Base-by-base conservation (phyloP, 2,888 invertebrate genomes). In the Agriopis aurantiaria region DNA sequence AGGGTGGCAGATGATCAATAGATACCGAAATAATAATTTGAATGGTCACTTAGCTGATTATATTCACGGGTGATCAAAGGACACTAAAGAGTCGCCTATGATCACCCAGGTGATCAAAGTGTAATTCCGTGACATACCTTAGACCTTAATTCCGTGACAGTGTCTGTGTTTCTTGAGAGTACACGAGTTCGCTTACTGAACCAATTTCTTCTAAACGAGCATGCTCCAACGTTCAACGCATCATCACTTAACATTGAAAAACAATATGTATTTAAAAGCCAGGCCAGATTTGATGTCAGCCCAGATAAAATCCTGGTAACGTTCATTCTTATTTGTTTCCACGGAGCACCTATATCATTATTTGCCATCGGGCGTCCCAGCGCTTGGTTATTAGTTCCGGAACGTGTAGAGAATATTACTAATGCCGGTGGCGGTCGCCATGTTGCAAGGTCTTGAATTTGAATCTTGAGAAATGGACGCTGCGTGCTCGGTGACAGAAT, bases 371-470 rank as follows among this genome's bases (percentile, higher is more conserved):
- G 69, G 57, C 66, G 67, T 65, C 58, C 46, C 68, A 59, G 14
- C 71, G 49, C 77, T 74, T 33, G 72, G 73, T 80, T 80, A 81
- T 79, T 80, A 80, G 79, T 73, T 74, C 55, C 56, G 71, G 69
- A 60, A 80, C 83, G 81, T 82, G 81, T 74, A 62, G 58, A 53
- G 77, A 80, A 79, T 80, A 77, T 72, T 68, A 68, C 73, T 74
- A 73, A 76, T 17, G 45, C 45, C 41, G 48, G 75, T 75, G 74
- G 65, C 62, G 55, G 70, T 71, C 70, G 66, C 70, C 74, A 78
- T 70, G 66, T 57, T 76, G 75, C 58, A 76, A 68, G 71, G 69
- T 75, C 75, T 76, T 74, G 70, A 76, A 81, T 81, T 80, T 77
- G 72, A 78, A 78, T 78, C 75, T 74, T 75, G 75, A 69, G 63